phyloP scores from a whole-genome alignment of 1,140 invertebrate species.

The Drosophila triauraria region DNA sequence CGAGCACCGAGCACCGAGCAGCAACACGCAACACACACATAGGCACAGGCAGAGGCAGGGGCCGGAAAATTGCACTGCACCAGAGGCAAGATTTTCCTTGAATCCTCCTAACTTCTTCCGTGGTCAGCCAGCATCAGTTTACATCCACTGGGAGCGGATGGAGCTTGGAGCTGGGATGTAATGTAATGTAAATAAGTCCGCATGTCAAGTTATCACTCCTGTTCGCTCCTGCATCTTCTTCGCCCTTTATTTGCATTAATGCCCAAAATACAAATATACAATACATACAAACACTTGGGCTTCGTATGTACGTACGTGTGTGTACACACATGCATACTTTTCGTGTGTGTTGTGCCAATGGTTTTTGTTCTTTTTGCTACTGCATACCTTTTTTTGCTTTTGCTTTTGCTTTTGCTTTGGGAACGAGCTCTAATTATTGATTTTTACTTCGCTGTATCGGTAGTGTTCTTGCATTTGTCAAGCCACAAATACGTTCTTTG shows the following conservation, averaged over 20 bases:
- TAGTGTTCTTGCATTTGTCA: constrained; percentile 29
- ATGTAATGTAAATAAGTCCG: constrained; percentile 13
- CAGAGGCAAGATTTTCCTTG: constrained; percentile 2
- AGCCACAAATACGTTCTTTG: neutral
- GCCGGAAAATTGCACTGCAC: constrained; percentile 18
- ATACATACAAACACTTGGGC: constrained; percentile 9
- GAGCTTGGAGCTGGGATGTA: neutral
- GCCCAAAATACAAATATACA: constrained; percentile 16
- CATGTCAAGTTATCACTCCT: constrained; percentile 1
- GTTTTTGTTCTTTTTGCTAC: constrained; percentile 30
- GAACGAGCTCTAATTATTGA: constrained; percentile 66
- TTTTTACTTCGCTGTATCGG: constrained; percentile 60
- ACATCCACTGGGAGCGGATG: neutral
- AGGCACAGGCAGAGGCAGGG: neutral
- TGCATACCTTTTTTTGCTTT: constrained; percentile 56
- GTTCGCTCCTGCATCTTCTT: constrained; percentile 2
- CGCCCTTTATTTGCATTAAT: constrained; percentile 24
- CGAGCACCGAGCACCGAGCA: neutral
- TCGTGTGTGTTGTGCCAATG: constrained; percentile 4
- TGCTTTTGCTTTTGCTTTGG: constrained; percentile 32
- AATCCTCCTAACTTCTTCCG: neutral
- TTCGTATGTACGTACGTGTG: constrained; percentile 7
- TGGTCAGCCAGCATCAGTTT: constrained; percentile 11
- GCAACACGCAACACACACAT: constrained; percentile 3
- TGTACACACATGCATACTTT: constrained; percentile 2